Evolutionary conservation across 2,113 vertebrate genomes (phyloP).

Genomic region (Bufo bufo): DNA sequence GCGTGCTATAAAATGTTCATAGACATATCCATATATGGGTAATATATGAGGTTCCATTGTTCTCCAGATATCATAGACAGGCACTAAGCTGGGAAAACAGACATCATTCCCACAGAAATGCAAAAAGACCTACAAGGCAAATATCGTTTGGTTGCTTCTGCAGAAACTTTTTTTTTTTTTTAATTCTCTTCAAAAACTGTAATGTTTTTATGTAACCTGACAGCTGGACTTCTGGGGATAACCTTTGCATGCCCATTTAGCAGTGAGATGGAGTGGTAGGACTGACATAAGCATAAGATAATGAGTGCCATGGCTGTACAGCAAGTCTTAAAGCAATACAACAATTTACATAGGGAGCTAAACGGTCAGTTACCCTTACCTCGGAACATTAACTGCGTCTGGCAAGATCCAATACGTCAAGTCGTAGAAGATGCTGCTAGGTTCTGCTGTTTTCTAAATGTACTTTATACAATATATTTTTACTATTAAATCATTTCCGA

Average conservation of each 20-base stretch:
- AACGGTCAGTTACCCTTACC: background rate
- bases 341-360: background rate
- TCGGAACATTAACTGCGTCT: background rate
- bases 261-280: constrained; percentile 19
- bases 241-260: constrained; percentile 17
- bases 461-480: background rate
- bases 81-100: background rate
- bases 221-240: constrained; percentile 11
- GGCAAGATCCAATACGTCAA: background rate
- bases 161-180: background rate
- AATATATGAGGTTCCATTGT: background rate
- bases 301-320: background rate
- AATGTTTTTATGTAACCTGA: background rate
- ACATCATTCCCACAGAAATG: background rate
- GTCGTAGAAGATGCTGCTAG: background rate
- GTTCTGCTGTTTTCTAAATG: background rate
- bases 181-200: background rate
- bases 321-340: background rate
- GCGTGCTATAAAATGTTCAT: no score
- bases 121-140: background rate
- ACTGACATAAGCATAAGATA: constrained; percentile 9
- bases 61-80: background rate
- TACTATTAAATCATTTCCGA: background rate
- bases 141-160: background rate
- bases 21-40: no score